Evolutionary conservation across 2,113 vertebrate species (phyloP), one percentile per base, ranked within the genome.

Genomic region (Paramisgurnus dabryanus): DNA sequence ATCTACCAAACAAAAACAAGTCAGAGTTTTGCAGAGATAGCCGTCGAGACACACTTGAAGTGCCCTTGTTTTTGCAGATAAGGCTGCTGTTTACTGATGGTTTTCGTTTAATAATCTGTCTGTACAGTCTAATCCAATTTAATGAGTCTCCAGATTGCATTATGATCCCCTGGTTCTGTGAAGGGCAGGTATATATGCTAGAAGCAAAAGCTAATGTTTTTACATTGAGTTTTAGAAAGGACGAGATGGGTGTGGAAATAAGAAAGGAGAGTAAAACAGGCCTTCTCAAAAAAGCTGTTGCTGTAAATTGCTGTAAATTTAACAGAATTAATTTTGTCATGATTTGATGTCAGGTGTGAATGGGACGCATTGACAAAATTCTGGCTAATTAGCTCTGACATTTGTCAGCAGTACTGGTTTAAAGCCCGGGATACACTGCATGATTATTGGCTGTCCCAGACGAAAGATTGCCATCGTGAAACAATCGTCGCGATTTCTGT

Each of bases 61-160:
- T 75, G 82, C 74, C 83, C 80, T 85, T 84, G 63, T 81, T 86
- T 84, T 77, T 58, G 57, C 60, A 76, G 68, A 83, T 81, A 83
- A 81, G 75, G 2, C 40, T 12, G 58, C 76, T 80, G 86, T 82
- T 85, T 91, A 91, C 89, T 93, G 88, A 94, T 92, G 93, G 92
- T 89, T 88, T 92, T 87, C 90, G 94, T 95, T 92, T 94, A 94
- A 93, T 94, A 91, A 91, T 93, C 94, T 94, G 93, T 91, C 88
- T 88, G 93, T 94, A 92, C 90, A 90, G 93, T 91, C 88, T 93
- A 94, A 93, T 94, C 91, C 92, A 88, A 85, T 93, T 95, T 95
- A 95, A 95, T 95, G 93, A 94, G 93, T 92, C 95, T 93, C 88
- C 88, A 87, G 88, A 93, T 93, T 94, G 92, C 93, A 93, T 94